Conservation (phyloP, 2,113 vertebrate species). For the Ophthalmolycus amberensis region DNA sequence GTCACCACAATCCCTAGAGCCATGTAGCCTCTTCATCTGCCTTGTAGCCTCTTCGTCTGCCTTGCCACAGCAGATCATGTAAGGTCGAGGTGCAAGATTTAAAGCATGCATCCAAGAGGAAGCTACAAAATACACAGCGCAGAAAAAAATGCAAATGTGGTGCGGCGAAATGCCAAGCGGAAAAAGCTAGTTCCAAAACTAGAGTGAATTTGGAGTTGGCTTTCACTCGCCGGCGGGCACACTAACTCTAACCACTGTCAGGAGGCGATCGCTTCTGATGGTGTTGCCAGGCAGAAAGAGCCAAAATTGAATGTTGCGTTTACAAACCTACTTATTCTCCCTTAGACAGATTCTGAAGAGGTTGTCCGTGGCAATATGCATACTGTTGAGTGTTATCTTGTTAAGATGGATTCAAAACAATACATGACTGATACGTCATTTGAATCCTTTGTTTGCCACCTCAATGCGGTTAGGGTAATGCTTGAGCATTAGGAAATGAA, state of each 20-base stretch:
- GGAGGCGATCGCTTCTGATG: too few relatives aligned
- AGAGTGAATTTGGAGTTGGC: neutral
- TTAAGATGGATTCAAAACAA: conserved; percentile 1
- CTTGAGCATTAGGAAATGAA: conserved; percentile 14
- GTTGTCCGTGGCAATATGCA: conserved; percentile 12
- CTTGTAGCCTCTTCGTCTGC: too few relatives aligned
- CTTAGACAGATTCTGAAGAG: conserved; percentile 4
- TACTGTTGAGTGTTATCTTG: neutral
- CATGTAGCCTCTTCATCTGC: too few relatives aligned
- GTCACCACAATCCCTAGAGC: neutral
- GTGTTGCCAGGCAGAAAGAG: too few relatives aligned
- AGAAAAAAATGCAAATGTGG: neutral
- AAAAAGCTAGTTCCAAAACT: neutral
- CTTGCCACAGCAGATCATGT: too few relatives aligned
- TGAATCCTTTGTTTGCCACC: neutral
- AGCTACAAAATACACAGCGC: neutral
- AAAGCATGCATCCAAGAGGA: too few relatives aligned
- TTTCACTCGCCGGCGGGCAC: neutral
- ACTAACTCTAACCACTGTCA: neutral
- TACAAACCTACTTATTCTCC: neutral
- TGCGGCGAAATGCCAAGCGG: neutral
- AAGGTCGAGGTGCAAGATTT: neutral
- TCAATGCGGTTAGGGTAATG: neutral
- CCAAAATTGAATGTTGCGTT: neutral
- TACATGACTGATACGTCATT: neutral